Base-by-base conservation (phyloP, 2,888 invertebrate species). In the Conistra vaccinii region DNA sequence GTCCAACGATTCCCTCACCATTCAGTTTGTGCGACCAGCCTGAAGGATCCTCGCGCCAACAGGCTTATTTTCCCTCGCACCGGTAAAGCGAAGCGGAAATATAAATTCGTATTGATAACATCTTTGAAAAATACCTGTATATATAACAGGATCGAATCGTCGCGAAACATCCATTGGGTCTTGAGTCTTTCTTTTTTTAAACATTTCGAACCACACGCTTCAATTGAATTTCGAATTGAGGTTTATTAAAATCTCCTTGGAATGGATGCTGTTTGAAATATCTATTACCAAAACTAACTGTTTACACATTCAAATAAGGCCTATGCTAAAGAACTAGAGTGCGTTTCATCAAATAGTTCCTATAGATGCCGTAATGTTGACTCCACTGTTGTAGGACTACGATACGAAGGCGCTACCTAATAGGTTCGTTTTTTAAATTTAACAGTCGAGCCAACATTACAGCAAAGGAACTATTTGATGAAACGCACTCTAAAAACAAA, bases 1-100 rank as follows among this genome's bases (percentile, higher is more conserved):
- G n/a, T 82, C 69, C 72, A 57, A 39, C 53, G 58, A 48, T 65
- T 61, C 65, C 55, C n/a, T 61, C 80, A 69, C 71, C 87, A 92
- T 95, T 94, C 92, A 92, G 92, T 92, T 93, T 93, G 94, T 93
- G 92, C 93, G 89, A 86, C 90, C 89, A 86, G 80, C 85, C 76
- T 58, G 86, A 89, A 89, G 67, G 35, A 53, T 57, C 67, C 66
- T 63, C 79, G 63, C 76, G 63, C 80, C 74, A 72, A 69, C 76
- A 68, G 84, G 91, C 89, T 90, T 90, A 90, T 86, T 88, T 78
- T 75, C 69, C 60, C 66, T 69, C 78, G 69, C 76, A 83, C 73
- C 87, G 81, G 84, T 72, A 80, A 78, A 83, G 61, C 76, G 83
- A 84, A 84, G 85, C 80, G 83, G 86, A 89, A 89, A 90, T 81